phyloP scores from a whole-genome alignment of 1,140 invertebrate genomes.

The Tachypleus tridentatus region DNA sequence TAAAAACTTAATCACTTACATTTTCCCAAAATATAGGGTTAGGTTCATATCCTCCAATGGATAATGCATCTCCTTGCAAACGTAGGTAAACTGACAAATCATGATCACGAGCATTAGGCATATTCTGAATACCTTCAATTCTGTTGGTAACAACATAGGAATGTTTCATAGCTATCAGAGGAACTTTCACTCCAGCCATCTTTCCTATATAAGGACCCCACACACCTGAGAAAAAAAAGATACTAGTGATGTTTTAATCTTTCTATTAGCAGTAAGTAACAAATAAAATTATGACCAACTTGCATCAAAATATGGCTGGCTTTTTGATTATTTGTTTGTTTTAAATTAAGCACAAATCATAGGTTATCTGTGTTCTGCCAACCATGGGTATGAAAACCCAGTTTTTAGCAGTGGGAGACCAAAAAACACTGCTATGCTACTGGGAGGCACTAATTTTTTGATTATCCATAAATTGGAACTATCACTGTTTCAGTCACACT shows the following conservation, averaged over 20 bases:
- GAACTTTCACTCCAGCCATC: conserved; percentile 55
- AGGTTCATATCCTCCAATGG: conserved; percentile 72
- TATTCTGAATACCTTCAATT: conserved; percentile 52
- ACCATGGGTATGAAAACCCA: too few relatives aligned
- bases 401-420: too few relatives aligned
- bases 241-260: neutral
- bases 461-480: too few relatives aligned
- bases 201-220: conserved; percentile 62
- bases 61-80: conserved; percentile 64
- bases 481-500: too few relatives aligned
- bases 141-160: conserved; percentile 70
- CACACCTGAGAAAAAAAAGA: conserved; percentile 40
- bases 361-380: too few relatives aligned
- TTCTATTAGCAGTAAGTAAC: neutral
- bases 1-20: conserved; percentile 33
- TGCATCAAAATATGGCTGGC: too few relatives aligned
- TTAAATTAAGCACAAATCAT: too few relatives aligned
- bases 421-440: too few relatives aligned
- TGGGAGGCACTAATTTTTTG: too few relatives aligned
- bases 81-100: conserved; percentile 71
- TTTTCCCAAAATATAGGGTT: conserved; percentile 67
- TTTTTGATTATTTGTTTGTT: too few relatives aligned
- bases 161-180: conserved; percentile 70
- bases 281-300: neutral
- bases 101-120: conserved; percentile 72